Conservation (phyloP, 2,797 vertebrate genomes). For the Borostomias antarcticus region DNA sequence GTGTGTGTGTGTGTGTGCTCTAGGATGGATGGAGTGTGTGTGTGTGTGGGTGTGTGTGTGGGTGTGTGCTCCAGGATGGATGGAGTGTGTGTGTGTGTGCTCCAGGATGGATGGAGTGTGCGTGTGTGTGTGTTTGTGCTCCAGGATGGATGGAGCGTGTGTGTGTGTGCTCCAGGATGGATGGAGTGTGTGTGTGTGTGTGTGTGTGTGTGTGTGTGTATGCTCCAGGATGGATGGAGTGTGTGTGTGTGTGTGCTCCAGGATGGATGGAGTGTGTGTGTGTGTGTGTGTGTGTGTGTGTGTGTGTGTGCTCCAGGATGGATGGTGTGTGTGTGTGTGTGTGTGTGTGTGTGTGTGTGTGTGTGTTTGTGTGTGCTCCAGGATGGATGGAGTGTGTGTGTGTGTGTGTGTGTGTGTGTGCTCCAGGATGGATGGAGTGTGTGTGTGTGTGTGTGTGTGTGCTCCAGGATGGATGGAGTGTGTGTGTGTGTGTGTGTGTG, state of each 20-base stretch:
- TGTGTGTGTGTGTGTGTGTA: slow-evolving; percentile 29
- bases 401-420: slow-evolving; percentile 19
- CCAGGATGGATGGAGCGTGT: too few species aligned
- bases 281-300: slow-evolving; percentile 18
- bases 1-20: slow-evolving; percentile 28
- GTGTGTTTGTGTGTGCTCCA: too few species aligned
- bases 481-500: slow-evolving; percentile 18
- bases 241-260: slow-evolving; percentile 15
- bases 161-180: slow-evolving; percentile 24
- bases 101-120: too few species aligned
- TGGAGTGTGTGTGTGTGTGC: slow-evolving; percentile 14
- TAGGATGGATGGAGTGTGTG: too few species aligned
- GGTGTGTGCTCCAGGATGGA: slow-evolving; percentile 21
- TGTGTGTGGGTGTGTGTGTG: slow-evolving; percentile 23
- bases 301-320: too few species aligned
- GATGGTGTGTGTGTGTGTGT: slow-evolving; percentile 34
- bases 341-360: slow-evolving; percentile 17
- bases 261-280: slow-evolving; percentile 33
- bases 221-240: too few species aligned
- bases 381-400: slow-evolving; percentile 33
- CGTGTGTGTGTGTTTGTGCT: slow-evolving; percentile 11
- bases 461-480: too few species aligned
- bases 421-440: too few species aligned
- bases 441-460: slow-evolving; percentile 21
- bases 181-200: too few species aligned